phyloP scores from a whole-genome alignment of 2,797 vertebrate genomes.

The Coregonus sp. region DNA sequence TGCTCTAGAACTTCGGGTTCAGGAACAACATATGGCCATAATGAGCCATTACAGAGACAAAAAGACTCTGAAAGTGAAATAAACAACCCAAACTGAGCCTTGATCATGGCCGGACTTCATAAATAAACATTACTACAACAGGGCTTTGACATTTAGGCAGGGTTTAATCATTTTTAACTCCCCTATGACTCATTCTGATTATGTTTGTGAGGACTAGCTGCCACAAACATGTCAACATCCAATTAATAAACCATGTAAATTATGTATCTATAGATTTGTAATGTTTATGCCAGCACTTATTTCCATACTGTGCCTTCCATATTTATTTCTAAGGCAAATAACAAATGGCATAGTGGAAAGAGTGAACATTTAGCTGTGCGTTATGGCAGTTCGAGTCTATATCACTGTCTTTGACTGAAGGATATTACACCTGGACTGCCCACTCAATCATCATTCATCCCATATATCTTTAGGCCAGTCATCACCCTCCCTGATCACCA shows the following conservation, averaged over 20 bases:
- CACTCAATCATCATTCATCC: conserved; percentile 20
- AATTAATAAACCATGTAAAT: not conserved
- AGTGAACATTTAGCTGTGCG: not conserved
- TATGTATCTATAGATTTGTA: not conserved
- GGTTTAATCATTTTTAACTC: conserved; percentile 16
- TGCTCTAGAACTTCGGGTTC: conserved; percentile 32
- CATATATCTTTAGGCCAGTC: conserved; percentile 2
- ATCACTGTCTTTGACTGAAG: conserved; percentile 6
- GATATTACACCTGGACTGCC: conserved; percentile 8
- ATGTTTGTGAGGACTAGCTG: not conserved
- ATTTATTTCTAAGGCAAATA: not conserved
- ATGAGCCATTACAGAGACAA: conserved; percentile 46
- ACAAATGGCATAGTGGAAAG: not conserved
- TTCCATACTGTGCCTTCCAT: not conserved
- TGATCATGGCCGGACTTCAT: conserved; percentile 34
- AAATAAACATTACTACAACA: conserved; percentile 48
- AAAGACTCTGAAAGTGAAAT: conserved; percentile 32
- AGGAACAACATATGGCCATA: conserved; percentile 55
- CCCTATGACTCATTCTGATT: conserved; percentile 7
- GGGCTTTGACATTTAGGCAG: conserved; percentile 15
- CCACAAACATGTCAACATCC: not conserved
- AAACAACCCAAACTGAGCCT: conserved; percentile 45
- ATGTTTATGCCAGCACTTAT: not conserved
- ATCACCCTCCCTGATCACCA: conserved; percentile 28
- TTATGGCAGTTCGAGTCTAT: not conserved